Base-by-base conservation (phyloP, 2,888 invertebrate genomes). In the Crioceris asparagi region DNA sequence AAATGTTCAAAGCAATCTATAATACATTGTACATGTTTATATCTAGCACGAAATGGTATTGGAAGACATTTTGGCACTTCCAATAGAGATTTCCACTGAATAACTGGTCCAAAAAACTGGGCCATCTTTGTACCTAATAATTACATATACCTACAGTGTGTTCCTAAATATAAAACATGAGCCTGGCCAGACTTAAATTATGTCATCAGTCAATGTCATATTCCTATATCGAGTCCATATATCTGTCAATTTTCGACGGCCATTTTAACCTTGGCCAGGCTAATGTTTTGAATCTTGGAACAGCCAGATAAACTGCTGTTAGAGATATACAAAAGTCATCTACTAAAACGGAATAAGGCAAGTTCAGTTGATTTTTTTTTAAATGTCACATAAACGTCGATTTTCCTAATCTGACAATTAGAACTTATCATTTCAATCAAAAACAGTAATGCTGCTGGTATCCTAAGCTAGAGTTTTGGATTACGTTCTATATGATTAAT, bases 1-100 rank as follows among this genome's bases (percentile, higher is more conserved):
- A 29, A 38, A 27, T 29, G 33, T 18, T 34, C 33, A 29, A 38
- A 38, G 21, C 29, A 38, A 38, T 38, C 33, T 10, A 38, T 33
- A 15, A 33, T 34, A 29, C 34, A 29, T 7, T 21, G 30, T 14
- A 34, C 34, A 17, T 38, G 27, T 34, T 21, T 38, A 12, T 15
- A 34, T 29, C 34, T 33, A 11, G 8, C 12, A 14, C 38, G 27
- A 16, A 34, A 32, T 12, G 38, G 34, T 38, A 38, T 38, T 34
- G 38, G 38, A 7, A 38, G 17, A 33, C 34, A 34, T 18, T 33
- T 30, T 34, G 2, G 33, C 7, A 34, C 11, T 27, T 38, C 33
- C 23, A 19, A 30, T 17, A 29, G 36, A 8, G 34, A 33, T 34
- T 38, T 38, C 38, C 38, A 32, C 18, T 32, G 37, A 17, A 37